Conservation (phyloP, 2,888 invertebrate genomes). For the Danaus chrysippus region DNA sequence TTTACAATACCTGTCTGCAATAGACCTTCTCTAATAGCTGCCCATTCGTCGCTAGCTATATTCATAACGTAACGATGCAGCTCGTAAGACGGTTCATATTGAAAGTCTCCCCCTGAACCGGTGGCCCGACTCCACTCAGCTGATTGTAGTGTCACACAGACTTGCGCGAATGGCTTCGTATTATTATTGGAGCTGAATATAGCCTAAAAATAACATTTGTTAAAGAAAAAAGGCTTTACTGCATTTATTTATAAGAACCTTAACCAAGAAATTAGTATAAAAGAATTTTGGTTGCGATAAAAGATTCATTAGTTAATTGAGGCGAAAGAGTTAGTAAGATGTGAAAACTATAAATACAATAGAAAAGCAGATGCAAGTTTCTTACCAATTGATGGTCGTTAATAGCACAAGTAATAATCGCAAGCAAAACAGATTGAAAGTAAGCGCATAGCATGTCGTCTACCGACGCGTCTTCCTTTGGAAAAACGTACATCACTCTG, state of each 20-base stretch:
- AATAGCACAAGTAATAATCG: conserved; percentile 50
- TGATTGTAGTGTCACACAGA: conserved; percentile 47
- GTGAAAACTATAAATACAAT: too few species aligned
- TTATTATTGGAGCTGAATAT: conserved; percentile 35
- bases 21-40: conserved; percentile 53
- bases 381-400: conserved; percentile 54
- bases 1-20: conserved; percentile 52
- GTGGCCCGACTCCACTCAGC: conserved; percentile 48
- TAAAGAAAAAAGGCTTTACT: too few species aligned
- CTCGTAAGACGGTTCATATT: conserved; percentile 51
- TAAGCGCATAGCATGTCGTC: conserved; percentile 82
- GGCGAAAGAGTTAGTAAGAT: too few species aligned
- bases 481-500: conserved; percentile 75
- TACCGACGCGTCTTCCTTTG: conserved; percentile 72
- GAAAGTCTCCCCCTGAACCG: conserved; percentile 33
- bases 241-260: too few species aligned
- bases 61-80: conserved; percentile 66
- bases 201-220: conserved; percentile 37
- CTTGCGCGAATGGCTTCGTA: conserved; percentile 44
- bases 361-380: conserved; percentile 1
- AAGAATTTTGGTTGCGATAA: too few species aligned
- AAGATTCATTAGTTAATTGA: too few species aligned
- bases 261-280: too few species aligned
- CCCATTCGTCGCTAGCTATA: conserved; percentile 74
- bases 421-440: conserved; percentile 82